phyloP scores from a whole-genome alignment of 2,113 vertebrate genomes.

The Colossoma macropomum region DNA sequence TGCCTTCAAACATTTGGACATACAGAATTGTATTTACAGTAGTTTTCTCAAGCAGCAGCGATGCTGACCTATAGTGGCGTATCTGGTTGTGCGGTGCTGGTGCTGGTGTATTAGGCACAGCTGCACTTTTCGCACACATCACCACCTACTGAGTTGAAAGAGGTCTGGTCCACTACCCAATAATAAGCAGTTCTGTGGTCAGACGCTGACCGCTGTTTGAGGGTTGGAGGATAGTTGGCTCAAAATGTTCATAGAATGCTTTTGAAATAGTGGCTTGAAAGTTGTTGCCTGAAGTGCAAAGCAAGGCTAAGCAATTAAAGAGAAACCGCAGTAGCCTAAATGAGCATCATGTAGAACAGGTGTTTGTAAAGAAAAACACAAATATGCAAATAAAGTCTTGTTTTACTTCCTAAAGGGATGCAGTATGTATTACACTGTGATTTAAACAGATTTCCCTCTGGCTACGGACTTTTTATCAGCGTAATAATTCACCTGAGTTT shows the following conservation, averaged over 20 bases:
- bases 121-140: neutral
- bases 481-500: constrained; percentile 29
- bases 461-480: constrained; percentile 50
- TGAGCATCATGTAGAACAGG: constrained; percentile 20
- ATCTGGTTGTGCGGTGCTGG: neutral
- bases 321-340: neutral
- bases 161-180: neutral
- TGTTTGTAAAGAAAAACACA: constrained; percentile 29
- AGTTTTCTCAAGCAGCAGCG: too few relatives aligned
- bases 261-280: neutral
- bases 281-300: neutral
- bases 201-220: neutral
- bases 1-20: too few relatives aligned
- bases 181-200: neutral
- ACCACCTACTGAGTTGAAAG: neutral
- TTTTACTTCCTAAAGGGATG: constrained; percentile 19
- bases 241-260: neutral
- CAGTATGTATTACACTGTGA: constrained; percentile 30
- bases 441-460: constrained; percentile 41
- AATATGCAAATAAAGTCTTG: constrained; percentile 20
- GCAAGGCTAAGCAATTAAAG: neutral
- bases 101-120: neutral
- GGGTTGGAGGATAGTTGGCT: neutral
- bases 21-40: too few relatives aligned
- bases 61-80: too few relatives aligned